Evolutionary conservation across 2,888 invertebrate species (phyloP), one percentile per base, ranked within the genome.

Genomic region (Galerucella calmariensis): DNA sequence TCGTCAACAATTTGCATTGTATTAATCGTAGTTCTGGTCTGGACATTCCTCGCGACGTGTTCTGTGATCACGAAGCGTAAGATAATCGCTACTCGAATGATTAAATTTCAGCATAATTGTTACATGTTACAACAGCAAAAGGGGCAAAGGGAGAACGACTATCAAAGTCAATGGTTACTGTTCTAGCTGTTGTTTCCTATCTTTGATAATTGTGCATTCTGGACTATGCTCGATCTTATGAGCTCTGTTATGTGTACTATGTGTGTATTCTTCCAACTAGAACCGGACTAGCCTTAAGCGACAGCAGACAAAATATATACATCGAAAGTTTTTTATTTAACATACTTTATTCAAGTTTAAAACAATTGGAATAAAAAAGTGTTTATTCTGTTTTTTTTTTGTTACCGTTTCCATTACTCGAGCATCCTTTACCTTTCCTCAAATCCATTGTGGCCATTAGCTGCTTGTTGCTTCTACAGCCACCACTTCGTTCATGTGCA

Each of bases 71-170:
- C 82, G 81, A 82, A 86, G 84, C 85, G 88, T 86, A 82, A 87
- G 87, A 82, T 86, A 86, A 86, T 86, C 86, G 86, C 85, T 86
- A 85, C 85, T 86, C 87, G 84, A 88, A 86, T 88, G 87, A 88
- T 88, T 88, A 88, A 87, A 88, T 87, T 88, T 87, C 87, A 86
- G 86, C 87, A 87, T 88, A 88, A 88, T 87, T 87, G 87, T 87
- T 85, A 86, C 86, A 85, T 85, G 83, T 83, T 83, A 78, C 83
- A 81, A 80, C 62, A 80, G 81, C 58, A 72, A 72, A 75, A 70
- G 72, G 75, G 75, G 68, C 81, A 83, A 83, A 83, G 81, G 81
- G 81, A 56, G 79, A 79, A 79, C 78, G 82, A 81, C 83, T 83
- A 83, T 83, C 85, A 85, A 84, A 84, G 84, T 84, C 84, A 83